Evolutionary conservation across 1,140 invertebrate species (phyloP).

Genomic region (Drosophila baimaii): DNA sequence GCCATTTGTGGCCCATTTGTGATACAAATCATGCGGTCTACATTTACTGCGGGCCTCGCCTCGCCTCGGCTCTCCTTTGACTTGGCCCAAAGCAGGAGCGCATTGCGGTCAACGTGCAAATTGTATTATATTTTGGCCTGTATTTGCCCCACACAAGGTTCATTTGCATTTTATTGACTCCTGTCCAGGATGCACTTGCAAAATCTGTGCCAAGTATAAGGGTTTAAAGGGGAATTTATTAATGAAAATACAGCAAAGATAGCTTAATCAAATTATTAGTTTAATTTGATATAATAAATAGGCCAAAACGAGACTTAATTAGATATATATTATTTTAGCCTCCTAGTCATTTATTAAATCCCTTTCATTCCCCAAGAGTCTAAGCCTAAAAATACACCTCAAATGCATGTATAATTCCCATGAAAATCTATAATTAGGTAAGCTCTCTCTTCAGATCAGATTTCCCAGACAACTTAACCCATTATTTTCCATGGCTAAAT

Average conservation of each 20-base stretch:
- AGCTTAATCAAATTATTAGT: neutral
- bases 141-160: slow-evolving; percentile 31
- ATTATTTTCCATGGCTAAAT: slow-evolving; percentile 1
- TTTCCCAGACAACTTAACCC: slow-evolving; percentile 12
- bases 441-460: neutral
- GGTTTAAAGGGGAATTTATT: neutral
- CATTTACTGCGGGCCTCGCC: slow-evolving; percentile 75
- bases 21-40: slow-evolving; percentile 80
- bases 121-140: slow-evolving; percentile 66
- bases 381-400: neutral
- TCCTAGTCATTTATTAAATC: no score
- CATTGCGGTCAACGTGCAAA: slow-evolving; percentile 73
- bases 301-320: neutral
- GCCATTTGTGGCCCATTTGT: slow-evolving; percentile 77
- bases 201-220: slow-evolving; percentile 1
- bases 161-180: slow-evolving; percentile 59
- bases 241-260: neutral
- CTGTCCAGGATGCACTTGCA: slow-evolving; percentile 3
- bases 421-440: neutral
- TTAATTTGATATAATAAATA: no score
- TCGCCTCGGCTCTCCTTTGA: slow-evolving; percentile 45
- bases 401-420: neutral
- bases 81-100: slow-evolving; percentile 54
- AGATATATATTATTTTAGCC: neutral
- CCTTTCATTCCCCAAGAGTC: neutral